These are phyloP conservation scores for Dasyurus viverrinus DNA, from an alignment of 2,113 vertebrate genomes.

Conservation along the genomic window DNA sequence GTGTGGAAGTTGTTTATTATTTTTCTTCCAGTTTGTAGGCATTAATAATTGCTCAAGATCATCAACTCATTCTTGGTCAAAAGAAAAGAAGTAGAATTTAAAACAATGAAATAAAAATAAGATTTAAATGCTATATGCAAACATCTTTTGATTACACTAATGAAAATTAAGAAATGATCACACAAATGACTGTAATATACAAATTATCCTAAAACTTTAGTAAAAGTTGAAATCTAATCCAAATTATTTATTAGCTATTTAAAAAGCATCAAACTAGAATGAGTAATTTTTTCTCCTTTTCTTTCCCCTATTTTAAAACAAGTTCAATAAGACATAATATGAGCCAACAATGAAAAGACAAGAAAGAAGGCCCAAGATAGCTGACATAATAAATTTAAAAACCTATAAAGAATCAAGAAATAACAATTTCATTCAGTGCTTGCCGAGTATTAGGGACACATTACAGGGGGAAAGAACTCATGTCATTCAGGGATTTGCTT, in stretches of 20 bases:
- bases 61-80: background rate
- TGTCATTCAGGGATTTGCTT: background rate
- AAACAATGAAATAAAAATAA: background rate
- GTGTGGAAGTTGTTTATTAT: background rate
- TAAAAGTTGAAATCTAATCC: constrained; percentile 10
- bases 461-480: background rate
- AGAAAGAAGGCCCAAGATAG: background rate
- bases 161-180: background rate
- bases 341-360: background rate
- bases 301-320: constrained; percentile 13
- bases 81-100: background rate
- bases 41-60: background rate
- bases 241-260: background rate
- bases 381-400: background rate
- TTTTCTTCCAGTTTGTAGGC: background rate
- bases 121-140: constrained; percentile 7
- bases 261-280: background rate
- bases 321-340: background rate
- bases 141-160: constrained; percentile 37
- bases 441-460: background rate
- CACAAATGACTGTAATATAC: constrained; percentile 11
- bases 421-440: background rate
- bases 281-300: background rate
- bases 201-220: constrained; percentile 44
- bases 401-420: background rate